phyloP scores from a whole-genome alignment of 30 jellyfish, hydroid and myxozoan species.

The Haliclystus octoradiatus region DNA sequence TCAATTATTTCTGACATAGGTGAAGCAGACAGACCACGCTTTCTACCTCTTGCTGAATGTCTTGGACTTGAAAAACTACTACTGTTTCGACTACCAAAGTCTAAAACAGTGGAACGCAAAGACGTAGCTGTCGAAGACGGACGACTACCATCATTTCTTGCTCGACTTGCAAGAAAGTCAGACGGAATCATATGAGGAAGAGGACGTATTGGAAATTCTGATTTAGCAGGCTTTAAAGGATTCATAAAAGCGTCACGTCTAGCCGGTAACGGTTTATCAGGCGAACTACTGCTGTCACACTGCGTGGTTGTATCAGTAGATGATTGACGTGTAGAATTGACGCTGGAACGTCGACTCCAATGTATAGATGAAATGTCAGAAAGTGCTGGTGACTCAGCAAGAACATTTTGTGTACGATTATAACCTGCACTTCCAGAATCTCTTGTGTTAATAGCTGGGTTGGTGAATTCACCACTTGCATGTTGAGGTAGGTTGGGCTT shows the following conservation, averaged over 20 bases:
- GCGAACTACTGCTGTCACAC: conserved; percentile 30
- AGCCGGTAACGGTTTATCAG: conserved; percentile 1
- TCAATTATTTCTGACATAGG: conserved; percentile 80
- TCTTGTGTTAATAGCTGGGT: conserved; percentile 1
- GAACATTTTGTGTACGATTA: neutral
- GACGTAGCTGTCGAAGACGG: conserved; percentile 85
- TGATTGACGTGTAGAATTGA: conserved; percentile 34
- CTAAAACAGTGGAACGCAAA: conserved; percentile 57
- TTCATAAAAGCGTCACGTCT: conserved; percentile 4
- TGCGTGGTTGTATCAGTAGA: conserved; percentile 22
- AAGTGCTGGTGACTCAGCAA: conserved; percentile 43
- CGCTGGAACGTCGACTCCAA: conserved; percentile 29
- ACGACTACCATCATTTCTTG: conserved; percentile 55
- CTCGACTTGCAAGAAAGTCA: conserved; percentile 40
- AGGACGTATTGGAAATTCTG: conserved; percentile 65
- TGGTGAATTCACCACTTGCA: conserved; percentile 17
- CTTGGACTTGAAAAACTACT: conserved; percentile 75
- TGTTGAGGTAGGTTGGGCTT: conserved; percentile 5
- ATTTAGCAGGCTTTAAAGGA: conserved; percentile 30
- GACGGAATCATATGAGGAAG: conserved; percentile 80
- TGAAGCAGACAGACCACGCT: conserved; percentile 68
- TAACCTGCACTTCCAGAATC: neutral
- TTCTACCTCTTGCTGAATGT: conserved; percentile 84
- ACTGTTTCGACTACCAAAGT: conserved; percentile 62
- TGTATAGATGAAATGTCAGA: conserved; percentile 54